Percentiles rank a stretch among this genome's conserved stretches.
Conservation (phyloP, 2,888 invertebrate species). For the Helicoverpa assulta region DNA sequence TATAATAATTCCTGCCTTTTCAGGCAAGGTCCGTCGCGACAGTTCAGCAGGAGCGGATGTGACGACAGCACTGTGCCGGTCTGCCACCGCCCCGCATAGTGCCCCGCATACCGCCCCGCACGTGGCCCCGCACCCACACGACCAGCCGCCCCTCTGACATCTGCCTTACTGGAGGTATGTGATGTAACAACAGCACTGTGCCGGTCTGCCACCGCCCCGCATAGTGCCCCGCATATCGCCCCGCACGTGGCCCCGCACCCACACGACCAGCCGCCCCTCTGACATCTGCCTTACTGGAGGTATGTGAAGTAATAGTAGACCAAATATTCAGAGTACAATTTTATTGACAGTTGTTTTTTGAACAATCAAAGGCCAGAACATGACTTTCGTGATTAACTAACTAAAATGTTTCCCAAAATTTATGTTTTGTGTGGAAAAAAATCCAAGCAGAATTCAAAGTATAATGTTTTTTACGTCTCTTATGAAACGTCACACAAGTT, state of each 20-base stretch:
- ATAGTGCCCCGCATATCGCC: not conserved
- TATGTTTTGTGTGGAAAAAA: not conserved
- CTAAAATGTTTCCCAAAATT: too few relatives aligned
- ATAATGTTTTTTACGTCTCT: too few relatives aligned
- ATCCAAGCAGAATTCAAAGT: not conserved
- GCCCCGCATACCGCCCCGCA: too few relatives aligned
- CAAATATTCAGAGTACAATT: too few relatives aligned
- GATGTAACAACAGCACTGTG: slow-evolving; percentile 75
- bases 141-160: slow-evolving; percentile 91
- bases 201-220: slow-evolving; percentile 68
- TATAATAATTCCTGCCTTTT: too few relatives aligned
- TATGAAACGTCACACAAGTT: too few relatives aligned
- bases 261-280: slow-evolving; percentile 87
- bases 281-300: slow-evolving; percentile 92
- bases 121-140: slow-evolving; percentile 54
- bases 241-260: slow-evolving; percentile 41
- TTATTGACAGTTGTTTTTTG: too few relatives aligned
- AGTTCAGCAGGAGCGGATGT: slow-evolving; percentile 70
- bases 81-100: slow-evolving; percentile 16
- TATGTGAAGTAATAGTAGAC: slow-evolving; percentile 52
- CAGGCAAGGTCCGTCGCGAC: slow-evolving; percentile 83
- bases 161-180: slow-evolving; percentile 72
- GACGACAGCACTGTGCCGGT: slow-evolving; percentile 82
- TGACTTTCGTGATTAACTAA: too few relatives aligned
- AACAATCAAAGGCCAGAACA: too few relatives aligned